Evolutionary conservation across 2,888 invertebrate genomes (phyloP).

Genomic region (Amblyteles armatorius): DNA sequence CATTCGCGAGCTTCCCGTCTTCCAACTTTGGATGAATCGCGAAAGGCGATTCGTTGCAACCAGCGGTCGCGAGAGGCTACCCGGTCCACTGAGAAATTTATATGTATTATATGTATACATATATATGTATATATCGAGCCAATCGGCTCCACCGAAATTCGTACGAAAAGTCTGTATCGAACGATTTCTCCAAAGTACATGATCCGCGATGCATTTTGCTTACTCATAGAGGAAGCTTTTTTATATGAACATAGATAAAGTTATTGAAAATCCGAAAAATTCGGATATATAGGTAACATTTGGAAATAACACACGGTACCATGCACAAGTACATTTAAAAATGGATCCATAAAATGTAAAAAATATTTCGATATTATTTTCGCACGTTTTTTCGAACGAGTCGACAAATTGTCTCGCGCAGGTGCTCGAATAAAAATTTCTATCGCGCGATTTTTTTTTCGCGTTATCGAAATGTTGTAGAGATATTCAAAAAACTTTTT

Average conservation of each 20-base stretch:
- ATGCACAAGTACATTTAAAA: not conserved
- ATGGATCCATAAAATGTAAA: constrained; percentile 5
- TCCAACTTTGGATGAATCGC: constrained; percentile 45
- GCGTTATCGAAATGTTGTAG: constrained; percentile 62
- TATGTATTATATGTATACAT: not conserved
- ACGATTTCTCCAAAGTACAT: not conserved
- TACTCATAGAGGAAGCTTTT: no score
- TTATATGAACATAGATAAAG: no score
- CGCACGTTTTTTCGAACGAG: not conserved
- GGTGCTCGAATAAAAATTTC: constrained; percentile 45
- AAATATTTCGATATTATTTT: constrained; percentile 10
- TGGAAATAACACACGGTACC: no score
- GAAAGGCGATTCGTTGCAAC: constrained; percentile 44
- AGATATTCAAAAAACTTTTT: constrained; percentile 32
- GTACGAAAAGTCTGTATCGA: not conserved
- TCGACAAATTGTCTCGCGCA: not conserved
- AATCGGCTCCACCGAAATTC: not conserved
- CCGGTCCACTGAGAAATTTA: constrained; percentile 5
- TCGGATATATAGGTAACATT: no score
- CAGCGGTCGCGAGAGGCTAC: constrained; percentile 1
- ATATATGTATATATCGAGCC: not conserved
- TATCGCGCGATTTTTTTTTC: constrained; percentile 46
- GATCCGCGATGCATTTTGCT: not conserved
- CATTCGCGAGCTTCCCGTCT: constrained; percentile 21
- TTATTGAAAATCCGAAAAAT: no score